Base-by-base conservation (phyloP, 2,888 invertebrate species). In the Chaetogeoica ovagalla region DNA sequence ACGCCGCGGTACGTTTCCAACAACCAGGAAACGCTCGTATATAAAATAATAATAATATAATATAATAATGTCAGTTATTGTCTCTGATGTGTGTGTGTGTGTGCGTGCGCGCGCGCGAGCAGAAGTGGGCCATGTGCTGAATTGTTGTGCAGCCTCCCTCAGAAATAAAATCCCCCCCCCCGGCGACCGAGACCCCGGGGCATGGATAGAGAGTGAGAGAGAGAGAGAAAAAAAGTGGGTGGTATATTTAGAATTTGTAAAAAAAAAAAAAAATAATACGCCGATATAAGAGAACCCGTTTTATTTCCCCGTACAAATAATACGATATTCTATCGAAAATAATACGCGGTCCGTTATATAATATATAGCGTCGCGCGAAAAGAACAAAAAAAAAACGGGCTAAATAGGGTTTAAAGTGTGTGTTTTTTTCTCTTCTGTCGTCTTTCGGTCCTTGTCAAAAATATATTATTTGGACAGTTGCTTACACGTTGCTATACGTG, bases 121-220 rank as follows among this genome's bases (percentile, higher is more conserved):
- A 48, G 79, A 79, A 79, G 79, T 79, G 79, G 79, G 79, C 79
- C 79, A 79, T 79, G 79, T 79, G 79, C 79, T 71, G 71, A 79
- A 79, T 71, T 63, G 71, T 71, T 75, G 21, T 62, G 11, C 13
- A 4, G 1, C 4, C 15, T 4, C 23, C 70, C 60, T 62, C 77
- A 69, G 55, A n/a, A n/a, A n/a, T 30, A 30, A 30, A 30, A 1
- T 4, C 48, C 48, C 43, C n/a, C 3, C 43, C 19, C 7, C 63
- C 37, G 60, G 8, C 60, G 55, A 39, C 62, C 70, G 62, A 57
- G 71, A 55, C 79, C 79, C 71, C 71, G 71, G 71, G 71, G 77
- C 39, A 68, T 57, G n/a, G n/a, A n/a, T 30, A 30, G 30, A 4
- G 4, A 30, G n/a, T n/a, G n/a, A 30, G 4, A 30, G 4, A 30